Percentiles rank a stretch among this genome's conserved stretches.
These are phyloP conservation scores for Sciurus niger DNA, from an alignment of 2,113 vertebrate species.

Conservation along the genomic window DNA sequence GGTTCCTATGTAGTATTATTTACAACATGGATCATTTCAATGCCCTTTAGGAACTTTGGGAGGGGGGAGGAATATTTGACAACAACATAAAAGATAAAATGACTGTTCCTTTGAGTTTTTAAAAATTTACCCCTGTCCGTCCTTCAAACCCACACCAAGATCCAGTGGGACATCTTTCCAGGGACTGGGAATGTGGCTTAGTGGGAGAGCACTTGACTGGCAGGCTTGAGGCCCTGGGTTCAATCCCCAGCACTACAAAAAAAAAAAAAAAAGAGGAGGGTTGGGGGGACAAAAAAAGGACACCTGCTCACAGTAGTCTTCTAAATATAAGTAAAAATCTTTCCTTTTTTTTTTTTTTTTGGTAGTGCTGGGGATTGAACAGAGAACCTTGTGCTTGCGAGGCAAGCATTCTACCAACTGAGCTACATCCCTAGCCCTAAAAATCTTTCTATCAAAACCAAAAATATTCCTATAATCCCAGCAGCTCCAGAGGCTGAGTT, in stretches of 20 bases:
- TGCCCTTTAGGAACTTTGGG: conserved; percentile 16
- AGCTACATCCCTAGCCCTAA: not conserved
- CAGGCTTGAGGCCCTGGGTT: no score
- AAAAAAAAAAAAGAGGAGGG: no score
- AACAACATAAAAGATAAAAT: conserved; percentile 34
- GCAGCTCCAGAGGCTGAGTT: no score
- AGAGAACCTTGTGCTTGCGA: no score
- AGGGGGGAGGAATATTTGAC: conserved; percentile 9
- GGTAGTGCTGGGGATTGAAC: no score
- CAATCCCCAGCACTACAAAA: no score
- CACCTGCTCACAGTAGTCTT: not conserved
- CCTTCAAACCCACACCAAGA: not conserved
- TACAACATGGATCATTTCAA: not conserved
- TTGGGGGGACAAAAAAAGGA: not conserved
- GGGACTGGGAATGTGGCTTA: no score
- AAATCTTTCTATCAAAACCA: conserved; percentile 30
- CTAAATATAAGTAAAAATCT: conserved; percentile 51
- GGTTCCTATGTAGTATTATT: not conserved
- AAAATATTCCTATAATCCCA: not conserved
- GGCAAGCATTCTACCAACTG: no score
- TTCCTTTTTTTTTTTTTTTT: not conserved
- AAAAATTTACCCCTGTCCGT: not conserved
- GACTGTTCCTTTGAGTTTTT: conserved; percentile 14
- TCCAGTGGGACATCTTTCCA: not conserved
- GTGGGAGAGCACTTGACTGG: no score